Evolutionary conservation across 2,797 vertebrate species (phyloP).

Genomic region (Enteromius treurensis): DNA sequence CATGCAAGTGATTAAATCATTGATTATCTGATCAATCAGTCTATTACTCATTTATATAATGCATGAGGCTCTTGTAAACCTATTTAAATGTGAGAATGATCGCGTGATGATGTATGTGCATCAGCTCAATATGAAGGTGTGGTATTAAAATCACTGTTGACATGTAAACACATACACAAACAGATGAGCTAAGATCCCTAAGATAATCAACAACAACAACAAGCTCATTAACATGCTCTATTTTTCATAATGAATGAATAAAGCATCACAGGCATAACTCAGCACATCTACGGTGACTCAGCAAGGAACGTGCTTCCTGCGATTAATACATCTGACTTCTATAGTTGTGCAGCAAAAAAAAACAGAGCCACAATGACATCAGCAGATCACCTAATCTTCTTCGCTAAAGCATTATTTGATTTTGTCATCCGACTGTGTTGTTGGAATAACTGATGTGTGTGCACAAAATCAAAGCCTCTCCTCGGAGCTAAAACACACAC

Average conservation of each 20-base stretch:
- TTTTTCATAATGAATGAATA: background rate
- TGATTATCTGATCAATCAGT: background rate
- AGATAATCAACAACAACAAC: background rate
- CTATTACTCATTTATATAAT: background rate
- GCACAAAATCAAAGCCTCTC: conserved; percentile 16
- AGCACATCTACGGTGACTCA: conserved; percentile 7
- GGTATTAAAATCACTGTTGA: conserved; percentile 1
- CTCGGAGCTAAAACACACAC: conserved; percentile 6
- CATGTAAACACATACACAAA: conserved; percentile 9
- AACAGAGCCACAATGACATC: background rate
- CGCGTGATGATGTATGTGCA: background rate
- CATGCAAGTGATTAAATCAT: conserved; percentile 6
- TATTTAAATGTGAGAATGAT: background rate
- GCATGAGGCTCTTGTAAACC: background rate
- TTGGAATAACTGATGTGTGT: conserved; percentile 17
- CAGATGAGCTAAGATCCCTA: background rate
- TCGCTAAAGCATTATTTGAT: conserved; percentile 1
- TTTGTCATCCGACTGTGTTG: background rate
- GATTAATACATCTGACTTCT: background rate
- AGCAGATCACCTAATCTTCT: background rate
- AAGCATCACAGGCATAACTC: background rate
- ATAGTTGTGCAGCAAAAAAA: background rate
- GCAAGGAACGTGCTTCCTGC: background rate
- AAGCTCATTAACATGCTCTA: too few species aligned
- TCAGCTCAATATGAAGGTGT: conserved; percentile 10